Base-by-base conservation (phyloP, 2,888 invertebrate species). In the Phorcus lineatus region DNA sequence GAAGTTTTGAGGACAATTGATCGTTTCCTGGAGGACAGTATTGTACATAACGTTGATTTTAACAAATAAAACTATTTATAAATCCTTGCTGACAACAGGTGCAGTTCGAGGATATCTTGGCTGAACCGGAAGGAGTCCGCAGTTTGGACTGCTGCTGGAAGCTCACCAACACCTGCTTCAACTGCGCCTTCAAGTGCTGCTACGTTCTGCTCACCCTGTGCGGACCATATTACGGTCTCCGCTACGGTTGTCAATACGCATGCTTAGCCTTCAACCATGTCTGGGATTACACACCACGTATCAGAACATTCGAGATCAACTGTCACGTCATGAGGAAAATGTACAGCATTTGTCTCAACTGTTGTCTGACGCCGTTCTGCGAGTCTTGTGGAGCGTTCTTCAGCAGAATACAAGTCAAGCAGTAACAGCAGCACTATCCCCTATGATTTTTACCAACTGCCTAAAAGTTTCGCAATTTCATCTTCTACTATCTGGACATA, bases 101-200 rank as follows among this genome's bases (percentile, higher is more conserved):
- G 24, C 53, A 79, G 9, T 90, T 88, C 57, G 90, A 90, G 54
- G 90, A 91, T 77, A 86, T 90, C 0, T 76, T 89, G 7, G 90
- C 81, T 0, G 90, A 91, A 77, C 90, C 90, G 0, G 91, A 90
- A 22, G 90, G 90, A 19, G 86, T 86, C 53, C 89, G 88, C 83
- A 86, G 86, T 80, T 82, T 96, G 0, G 95, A 96, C 91, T 96
- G 96, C 92, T 95, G 96, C 74, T 96, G 96, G 96, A 94, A 95
- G 7, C 93, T 95, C 75, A 95, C 95, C 89, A 94, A 94, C 88
- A 82, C 66, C 22, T 88, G 96, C 91, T 96, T 96, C 93, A 94
- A 94, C 75, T 93, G 95, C 86, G 95, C 96, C 28, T 94, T 95
- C 85, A 95, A 95, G 91, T 95, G 95, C 91, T 96, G 96, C 92